phyloP scores from a whole-genome alignment of 2,113 vertebrate species.

The Lanius ludovicianus region DNA sequence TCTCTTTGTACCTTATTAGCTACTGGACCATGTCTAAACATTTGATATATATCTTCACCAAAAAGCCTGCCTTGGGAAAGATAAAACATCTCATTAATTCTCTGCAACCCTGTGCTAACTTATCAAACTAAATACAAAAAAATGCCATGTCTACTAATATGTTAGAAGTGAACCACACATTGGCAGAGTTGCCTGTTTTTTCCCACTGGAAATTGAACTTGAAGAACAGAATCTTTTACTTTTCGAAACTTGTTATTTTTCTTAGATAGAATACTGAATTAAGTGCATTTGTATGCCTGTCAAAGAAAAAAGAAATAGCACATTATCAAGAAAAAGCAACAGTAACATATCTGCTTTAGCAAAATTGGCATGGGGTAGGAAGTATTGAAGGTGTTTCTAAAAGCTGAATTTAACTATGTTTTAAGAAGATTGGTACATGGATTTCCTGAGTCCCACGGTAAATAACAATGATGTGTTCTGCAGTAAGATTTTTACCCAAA shows the following conservation, averaged over 20 bases:
- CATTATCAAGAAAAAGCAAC: neutral
- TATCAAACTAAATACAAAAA: neutral
- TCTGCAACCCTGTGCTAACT: neutral
- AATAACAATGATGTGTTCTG: neutral
- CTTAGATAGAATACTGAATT: neutral
- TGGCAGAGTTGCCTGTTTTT: neutral
- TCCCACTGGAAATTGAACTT: neutral
- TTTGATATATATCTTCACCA: neutral
- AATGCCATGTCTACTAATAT: neutral
- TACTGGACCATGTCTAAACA: neutral
- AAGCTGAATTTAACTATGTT: conserved; percentile 1
- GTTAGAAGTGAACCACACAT: neutral
- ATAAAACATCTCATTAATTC: neutral
- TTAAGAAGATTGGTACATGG: conserved; percentile 2
- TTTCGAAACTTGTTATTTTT: neutral
- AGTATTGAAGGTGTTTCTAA: conserved; percentile 3
- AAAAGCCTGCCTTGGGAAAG: neutral
- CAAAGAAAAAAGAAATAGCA: neutral
- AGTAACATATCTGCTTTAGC: neutral
- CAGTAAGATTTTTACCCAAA: neutral
- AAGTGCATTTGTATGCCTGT: neutral
- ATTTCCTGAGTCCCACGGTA: neutral
- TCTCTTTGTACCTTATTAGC: neutral
- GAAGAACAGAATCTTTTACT: neutral
- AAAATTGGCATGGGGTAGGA: neutral